Percentiles rank a stretch among this genome's conserved stretches.
Conservation (phyloP, 2,888 invertebrate genomes). For the Ypsolopha sequella region DNA sequence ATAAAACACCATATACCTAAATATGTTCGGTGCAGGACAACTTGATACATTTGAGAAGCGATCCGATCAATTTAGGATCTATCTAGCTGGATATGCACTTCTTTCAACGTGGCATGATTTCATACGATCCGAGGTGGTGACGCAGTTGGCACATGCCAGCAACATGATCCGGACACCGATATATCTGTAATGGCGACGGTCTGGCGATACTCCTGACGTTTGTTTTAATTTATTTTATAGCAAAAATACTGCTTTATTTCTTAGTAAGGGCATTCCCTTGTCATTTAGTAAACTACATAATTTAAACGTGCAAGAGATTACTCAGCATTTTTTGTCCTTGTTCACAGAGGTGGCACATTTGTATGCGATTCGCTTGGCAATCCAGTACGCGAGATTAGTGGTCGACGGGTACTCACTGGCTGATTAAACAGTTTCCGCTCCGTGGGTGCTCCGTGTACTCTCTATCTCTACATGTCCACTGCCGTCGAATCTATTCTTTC, state of each 20-base stretch:
- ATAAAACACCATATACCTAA: too few species aligned
- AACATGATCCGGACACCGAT: constrained; percentile 28
- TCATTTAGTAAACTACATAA: constrained; percentile 37
- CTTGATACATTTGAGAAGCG: too few species aligned
- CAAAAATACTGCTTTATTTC: background rate
- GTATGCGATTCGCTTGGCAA: constrained; percentile 58
- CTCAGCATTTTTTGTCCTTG: constrained; percentile 56
- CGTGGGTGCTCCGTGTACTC: constrained; percentile 26
- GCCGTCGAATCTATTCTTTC: constrained; percentile 3
- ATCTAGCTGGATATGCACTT: constrained; percentile 10
- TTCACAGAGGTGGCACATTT: constrained; percentile 33
- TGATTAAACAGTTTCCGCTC: constrained; percentile 56
- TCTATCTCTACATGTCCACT: constrained; percentile 19
- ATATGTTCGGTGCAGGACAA: too few species aligned
- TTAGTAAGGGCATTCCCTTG: background rate
- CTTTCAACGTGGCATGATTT: constrained; percentile 24
- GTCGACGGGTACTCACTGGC: constrained; percentile 35
- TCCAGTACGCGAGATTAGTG: constrained; percentile 54
- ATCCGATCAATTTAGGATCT: background rate
- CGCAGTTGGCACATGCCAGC: constrained; percentile 55
- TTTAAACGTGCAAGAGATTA: constrained; percentile 47
- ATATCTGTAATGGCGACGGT: constrained; percentile 13
- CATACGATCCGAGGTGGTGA: constrained; percentile 34
- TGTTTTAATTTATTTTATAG: background rate
- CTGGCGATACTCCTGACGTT: background rate